Evolutionary conservation across 1,140 invertebrate species (phyloP), one percentile per base, ranked within the genome.

Genomic region (Hyles vespertilio): DNA sequence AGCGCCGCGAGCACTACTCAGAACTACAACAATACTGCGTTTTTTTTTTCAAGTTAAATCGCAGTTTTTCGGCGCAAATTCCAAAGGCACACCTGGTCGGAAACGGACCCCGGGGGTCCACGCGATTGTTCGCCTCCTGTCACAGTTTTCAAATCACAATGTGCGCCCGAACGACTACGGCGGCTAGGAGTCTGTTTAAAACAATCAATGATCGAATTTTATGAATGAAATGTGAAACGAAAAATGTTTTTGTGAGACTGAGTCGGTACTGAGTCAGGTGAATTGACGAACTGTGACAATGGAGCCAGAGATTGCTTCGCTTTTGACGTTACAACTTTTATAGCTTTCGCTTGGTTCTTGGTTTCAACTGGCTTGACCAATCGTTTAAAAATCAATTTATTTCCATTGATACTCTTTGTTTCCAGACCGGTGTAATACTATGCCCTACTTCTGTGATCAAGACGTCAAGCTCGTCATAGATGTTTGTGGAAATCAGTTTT

Each of bases 11-110:
- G 55, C 72, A 73, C 69, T 89, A 89, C 84, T 72, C 74, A 81
- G 86, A 89, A 89, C 50, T 71, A 10, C 67, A 75, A 84, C 81
- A 87, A 87, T 79, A 60, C 22, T 22, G 63, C 69, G 70, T 55
- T 72, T 87, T 84, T 79, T 79, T 86, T 85, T 82, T 72, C 54
- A 68, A 67, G 65, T 72, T 74, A 74, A 79, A 84, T 81, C 83
- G 78, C 77, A 81, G 72, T 81, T 79, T 84, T 84, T 85, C 81
- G 80, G 77, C 70, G 69, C 78, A 76, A 84, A 87, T 89, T 84
- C 83, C 86, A 82, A 82, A 80, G 76, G 79, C 71, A 84, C 86
- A 89, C 86, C 86, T 89, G 86, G 86, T 85, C 86, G 86, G 86
- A 89, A 87, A 84, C 81, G 77, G 72, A 57, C 83, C 86, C 83